Evolutionary conservation across 2,888 invertebrate species (phyloP).

Genomic region (Carabus problematicus): DNA sequence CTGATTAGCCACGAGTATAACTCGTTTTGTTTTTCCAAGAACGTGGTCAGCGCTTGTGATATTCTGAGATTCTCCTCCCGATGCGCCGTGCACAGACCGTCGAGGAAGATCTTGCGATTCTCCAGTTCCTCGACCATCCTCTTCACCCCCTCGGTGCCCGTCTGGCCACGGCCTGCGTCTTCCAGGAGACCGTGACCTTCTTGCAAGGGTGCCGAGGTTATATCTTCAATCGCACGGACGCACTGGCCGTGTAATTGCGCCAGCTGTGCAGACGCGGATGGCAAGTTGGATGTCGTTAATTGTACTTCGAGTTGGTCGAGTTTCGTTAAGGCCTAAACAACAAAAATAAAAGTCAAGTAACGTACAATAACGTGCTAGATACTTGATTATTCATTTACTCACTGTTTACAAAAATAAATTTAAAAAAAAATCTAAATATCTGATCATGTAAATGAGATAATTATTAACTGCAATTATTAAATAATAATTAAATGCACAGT

Average conservation of each 20-base stretch:
- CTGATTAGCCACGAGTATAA: constrained; percentile 77
- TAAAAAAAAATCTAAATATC: background rate
- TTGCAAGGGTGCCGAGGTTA: constrained; percentile 70
- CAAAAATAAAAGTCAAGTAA: constrained; percentile 7
- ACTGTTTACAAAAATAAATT: constrained; percentile 7
- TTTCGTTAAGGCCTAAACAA: constrained; percentile 69
- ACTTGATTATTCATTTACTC: constrained; percentile 3
- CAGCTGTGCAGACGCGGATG: constrained; percentile 70
- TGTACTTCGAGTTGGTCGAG: constrained; percentile 79
- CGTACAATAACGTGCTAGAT: background rate
- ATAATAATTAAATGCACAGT: no score
- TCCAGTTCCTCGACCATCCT: constrained; percentile 75
- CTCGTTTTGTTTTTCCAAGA: constrained; percentile 73
- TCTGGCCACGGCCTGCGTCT: constrained; percentile 67
- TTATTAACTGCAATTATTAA: background rate
- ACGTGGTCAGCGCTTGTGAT: constrained; percentile 72
- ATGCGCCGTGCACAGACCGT: constrained; percentile 70
- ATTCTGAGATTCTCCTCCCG: constrained; percentile 73
- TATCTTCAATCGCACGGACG: constrained; percentile 69
- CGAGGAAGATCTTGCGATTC: constrained; percentile 72
- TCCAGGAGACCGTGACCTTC: constrained; percentile 78
- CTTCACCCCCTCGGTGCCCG: constrained; percentile 72
- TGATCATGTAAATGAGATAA: background rate
- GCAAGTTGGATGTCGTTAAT: constrained; percentile 69
- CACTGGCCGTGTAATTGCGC: constrained; percentile 73